Evolutionary conservation across 2,113 vertebrate genomes (phyloP).

Genomic region (Lampris incognitus): DNA sequence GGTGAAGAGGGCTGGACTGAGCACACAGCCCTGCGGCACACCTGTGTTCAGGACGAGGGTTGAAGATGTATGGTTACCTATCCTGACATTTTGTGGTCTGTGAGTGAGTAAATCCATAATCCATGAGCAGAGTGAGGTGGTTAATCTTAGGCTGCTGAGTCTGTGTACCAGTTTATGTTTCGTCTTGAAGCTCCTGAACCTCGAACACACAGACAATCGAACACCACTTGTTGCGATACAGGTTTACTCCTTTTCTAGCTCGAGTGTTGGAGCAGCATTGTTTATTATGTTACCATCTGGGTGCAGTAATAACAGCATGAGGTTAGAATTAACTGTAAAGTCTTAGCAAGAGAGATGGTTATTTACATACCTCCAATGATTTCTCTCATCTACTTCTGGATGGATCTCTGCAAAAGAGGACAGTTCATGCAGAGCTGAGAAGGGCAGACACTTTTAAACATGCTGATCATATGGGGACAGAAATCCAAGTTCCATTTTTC

Average conservation of each 20-base stretch:
- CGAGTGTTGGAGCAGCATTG: neutral
- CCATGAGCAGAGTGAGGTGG: too few species aligned
- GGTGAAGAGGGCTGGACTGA: too few species aligned
- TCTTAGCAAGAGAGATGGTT: neutral
- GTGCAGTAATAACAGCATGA: neutral
- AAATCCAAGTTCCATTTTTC: too few species aligned
- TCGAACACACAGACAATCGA: conserved; percentile 25
- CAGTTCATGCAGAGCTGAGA: neutral
- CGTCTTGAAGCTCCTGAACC: conserved; percentile 6
- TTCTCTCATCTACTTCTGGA: conserved; percentile 56
- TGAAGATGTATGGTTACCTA: too few species aligned
- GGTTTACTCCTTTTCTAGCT: neutral
- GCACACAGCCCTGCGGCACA: too few species aligned
- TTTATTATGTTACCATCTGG: neutral
- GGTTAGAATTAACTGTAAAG: too few species aligned
- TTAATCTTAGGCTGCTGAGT: too few species aligned
- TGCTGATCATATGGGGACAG: too few species aligned
- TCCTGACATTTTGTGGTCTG: too few species aligned
- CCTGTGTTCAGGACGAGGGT: too few species aligned
- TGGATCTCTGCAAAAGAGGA: conserved; percentile 56
- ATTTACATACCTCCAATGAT: conserved; percentile 60
- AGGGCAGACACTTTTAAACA: neutral
- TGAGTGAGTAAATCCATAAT: too few species aligned
- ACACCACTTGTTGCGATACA: neutral
- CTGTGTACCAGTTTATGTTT: neutral